These are phyloP conservation scores for Ormyrus pomaceus DNA, from an alignment of 2,888 invertebrate species.

Conservation along the genomic window DNA sequence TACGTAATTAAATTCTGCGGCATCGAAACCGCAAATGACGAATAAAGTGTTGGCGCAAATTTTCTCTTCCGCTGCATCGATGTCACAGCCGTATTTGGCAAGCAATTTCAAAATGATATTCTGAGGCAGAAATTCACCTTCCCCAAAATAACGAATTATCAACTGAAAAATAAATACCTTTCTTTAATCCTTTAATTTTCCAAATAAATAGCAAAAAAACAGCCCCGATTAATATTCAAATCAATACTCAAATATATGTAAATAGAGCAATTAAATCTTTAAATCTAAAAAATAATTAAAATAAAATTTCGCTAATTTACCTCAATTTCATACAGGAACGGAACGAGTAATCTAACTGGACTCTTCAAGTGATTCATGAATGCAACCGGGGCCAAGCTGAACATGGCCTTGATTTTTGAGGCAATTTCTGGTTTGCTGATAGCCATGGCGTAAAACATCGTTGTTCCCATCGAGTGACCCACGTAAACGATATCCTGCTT, in stretches of 20 bases:
- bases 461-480: constrained; percentile 79
- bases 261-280: too few species aligned
- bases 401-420: constrained; percentile 82
- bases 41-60: constrained; percentile 87
- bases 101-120: constrained; percentile 80
- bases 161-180: constrained; percentile 27
- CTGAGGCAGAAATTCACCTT: constrained; percentile 85
- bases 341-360: constrained; percentile 83
- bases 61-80: constrained; percentile 76
- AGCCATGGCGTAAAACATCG: constrained; percentile 84
- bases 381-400: constrained; percentile 83
- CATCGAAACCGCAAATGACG: constrained; percentile 84
- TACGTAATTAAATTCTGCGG: constrained; percentile 81
- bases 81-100: constrained; percentile 80
- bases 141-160: constrained; percentile 81
- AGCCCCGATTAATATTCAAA: too few species aligned
- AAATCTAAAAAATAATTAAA: too few species aligned
- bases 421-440: constrained; percentile 82
- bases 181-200: background rate
- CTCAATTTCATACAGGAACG: constrained; percentile 80
- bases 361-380: constrained; percentile 82
- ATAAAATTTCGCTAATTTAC: constrained; percentile 66
- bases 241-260: too few species aligned
- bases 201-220: too few species aligned
- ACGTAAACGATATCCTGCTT: constrained; percentile 67